phyloP scores from a whole-genome alignment of 2,888 invertebrate species.

The Chironomus tentans region DNA sequence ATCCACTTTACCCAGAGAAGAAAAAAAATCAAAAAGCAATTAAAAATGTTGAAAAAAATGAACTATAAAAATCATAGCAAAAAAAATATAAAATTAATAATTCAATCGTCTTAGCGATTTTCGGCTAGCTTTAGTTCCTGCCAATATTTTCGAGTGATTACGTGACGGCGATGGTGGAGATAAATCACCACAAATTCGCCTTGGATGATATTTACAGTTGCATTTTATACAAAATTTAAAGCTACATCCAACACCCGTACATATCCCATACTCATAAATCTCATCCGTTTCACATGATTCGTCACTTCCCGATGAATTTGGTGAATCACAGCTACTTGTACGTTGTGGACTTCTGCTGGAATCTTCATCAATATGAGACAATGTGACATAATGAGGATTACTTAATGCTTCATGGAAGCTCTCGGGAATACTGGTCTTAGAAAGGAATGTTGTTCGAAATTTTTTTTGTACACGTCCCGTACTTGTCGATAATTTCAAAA shows the following conservation, averaged over 20 bases:
- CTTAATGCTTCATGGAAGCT: not conserved
- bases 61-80: not conserved
- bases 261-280: slow-evolving; percentile 6
- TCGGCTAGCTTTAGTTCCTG: not conserved
- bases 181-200: not conserved
- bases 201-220: slow-evolving; percentile 19
- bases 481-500: not conserved
- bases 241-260: not conserved
- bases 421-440: slow-evolving; percentile 11
- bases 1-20: too few species aligned
- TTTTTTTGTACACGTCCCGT: slow-evolving; percentile 7
- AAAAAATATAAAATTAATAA: not conserved
- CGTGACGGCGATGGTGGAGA: slow-evolving; percentile 12
- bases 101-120: slow-evolving; percentile 14
- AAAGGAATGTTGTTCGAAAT: slow-evolving; percentile 4
- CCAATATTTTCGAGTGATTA: not conserved
- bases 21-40: too few species aligned
- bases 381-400: not conserved
- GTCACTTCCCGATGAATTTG: not conserved
- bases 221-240: slow-evolving; percentile 21
- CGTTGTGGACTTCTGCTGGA: not conserved
- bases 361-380: not conserved
- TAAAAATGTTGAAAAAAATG: not conserved
- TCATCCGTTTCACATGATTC: not conserved
- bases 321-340: slow-evolving; percentile 5